A percentile compares a stretch with the other conserved stretches of the same genome.
Evolutionary conservation across 2,113 vertebrate genomes (phyloP).

Genomic region (Rhegmatorhina hoffmannsi): DNA sequence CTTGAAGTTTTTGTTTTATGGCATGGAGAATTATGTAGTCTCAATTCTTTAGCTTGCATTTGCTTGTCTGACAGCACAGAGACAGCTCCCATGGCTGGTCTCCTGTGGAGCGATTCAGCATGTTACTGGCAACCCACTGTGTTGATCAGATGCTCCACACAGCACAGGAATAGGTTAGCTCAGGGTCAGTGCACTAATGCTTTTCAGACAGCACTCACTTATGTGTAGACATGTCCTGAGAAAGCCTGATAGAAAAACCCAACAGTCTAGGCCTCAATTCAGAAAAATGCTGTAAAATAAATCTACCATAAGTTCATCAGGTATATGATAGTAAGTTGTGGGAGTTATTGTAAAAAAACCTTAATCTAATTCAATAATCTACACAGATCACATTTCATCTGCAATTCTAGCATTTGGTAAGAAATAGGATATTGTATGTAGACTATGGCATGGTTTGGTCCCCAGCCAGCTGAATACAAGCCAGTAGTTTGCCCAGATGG

Average conservation of each 20-base stretch:
- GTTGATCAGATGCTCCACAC: neutral
- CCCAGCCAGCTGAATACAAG: neutral
- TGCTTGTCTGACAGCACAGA: neutral
- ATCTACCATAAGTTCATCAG: neutral
- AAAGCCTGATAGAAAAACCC: neutral
- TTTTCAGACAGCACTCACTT: neutral
- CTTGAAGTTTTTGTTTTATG: neutral
- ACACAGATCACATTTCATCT: neutral
- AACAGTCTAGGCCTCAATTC: neutral
- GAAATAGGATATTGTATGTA: neutral
- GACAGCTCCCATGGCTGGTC: neutral
- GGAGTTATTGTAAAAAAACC: neutral
- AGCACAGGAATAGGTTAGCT: neutral
- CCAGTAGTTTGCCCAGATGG: neutral
- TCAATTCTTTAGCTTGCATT: neutral
- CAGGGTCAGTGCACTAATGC: neutral
- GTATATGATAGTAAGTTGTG: neutral
- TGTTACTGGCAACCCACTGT: accelerated
- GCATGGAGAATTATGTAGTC: neutral
- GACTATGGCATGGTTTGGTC: neutral
- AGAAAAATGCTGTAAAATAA: neutral
- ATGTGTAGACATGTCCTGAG: neutral
- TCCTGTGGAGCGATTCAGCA: neutral
- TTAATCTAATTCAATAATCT: neutral
- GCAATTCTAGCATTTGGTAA: neutral